Evolutionary conservation across 1,140 invertebrate species (phyloP), one percentile per base, ranked within the genome.

Genomic region (Panagrolaimus sp.): DNA sequence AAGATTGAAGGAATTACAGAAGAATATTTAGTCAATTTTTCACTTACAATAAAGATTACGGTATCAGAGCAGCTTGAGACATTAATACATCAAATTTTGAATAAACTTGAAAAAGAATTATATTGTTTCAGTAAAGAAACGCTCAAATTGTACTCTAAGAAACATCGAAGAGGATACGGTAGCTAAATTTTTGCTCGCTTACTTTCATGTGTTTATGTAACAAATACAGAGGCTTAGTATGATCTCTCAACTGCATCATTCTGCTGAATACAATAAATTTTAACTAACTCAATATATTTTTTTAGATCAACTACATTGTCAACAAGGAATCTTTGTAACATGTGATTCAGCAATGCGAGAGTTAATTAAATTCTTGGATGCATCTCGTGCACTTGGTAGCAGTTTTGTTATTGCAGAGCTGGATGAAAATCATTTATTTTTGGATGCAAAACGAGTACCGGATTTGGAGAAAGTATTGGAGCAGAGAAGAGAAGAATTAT

Each of bases 51-150:
- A 61, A 45, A 65, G 51, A 43, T 78, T 9, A 69, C 68, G 27
- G 61, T 51, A 9, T 57, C 62, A 14, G 20, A 44, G 11, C n/a
- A n/a, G n/a, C 62, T 77, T 31, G 63, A 66, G 45, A 69, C 65
- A 5, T 47, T 78, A 9, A 38, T 75, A 7, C 47, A 77, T n/a
- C 45, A 25, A 16, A 45, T 78, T 9, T 27, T 73, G 11, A n/a
- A 66, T 8, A 20, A 57, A 11, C 11, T 76, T n/a, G 68, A 74
- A 14, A 42, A 38, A 11, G 20, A 42, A 8, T 23, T 69, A 77
- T 23, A 72, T 77, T n/a, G 77, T 79, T 53, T 77, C 75, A 7
- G 27, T 53, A 23, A 31, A n/a, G n/a, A n/a, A n/a, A n/a, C n/a
- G n/a, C n/a, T n/a, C n/a, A n/a, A n/a, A n/a, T n/a, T n/a, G n/a